Conservation (phyloP, 2,797 vertebrate genomes). For the Cynodonichthys magdalenae region DNA sequence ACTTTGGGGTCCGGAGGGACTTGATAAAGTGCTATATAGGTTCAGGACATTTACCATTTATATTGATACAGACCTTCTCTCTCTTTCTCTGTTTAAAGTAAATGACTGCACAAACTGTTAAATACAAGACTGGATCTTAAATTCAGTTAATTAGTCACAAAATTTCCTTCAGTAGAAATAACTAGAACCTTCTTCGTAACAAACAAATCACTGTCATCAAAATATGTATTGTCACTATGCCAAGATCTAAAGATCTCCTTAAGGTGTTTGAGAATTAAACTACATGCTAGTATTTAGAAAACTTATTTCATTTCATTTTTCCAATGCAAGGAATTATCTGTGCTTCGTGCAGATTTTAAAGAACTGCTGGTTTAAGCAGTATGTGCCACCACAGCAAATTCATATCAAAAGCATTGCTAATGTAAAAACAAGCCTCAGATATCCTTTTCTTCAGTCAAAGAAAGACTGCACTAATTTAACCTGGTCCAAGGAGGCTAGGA, state of each 20-base stretch:
- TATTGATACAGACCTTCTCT: no score
- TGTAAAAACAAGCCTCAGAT: neutral
- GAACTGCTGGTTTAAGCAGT: neutral
- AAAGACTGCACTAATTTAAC: neutral
- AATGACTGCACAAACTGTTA: no score
- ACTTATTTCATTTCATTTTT: neutral
- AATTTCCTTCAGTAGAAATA: neutral
- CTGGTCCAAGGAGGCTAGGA: neutral
- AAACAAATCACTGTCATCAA: neutral
- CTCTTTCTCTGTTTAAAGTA: no score
- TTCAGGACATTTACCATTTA: no score
- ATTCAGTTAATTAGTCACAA: neutral
- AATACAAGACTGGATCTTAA: no score
- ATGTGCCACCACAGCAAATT: neutral
- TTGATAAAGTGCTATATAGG: no score
- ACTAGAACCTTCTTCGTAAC: neutral
- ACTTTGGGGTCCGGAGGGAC: no score
- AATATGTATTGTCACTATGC: conserved; percentile 1
- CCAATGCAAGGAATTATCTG: neutral
- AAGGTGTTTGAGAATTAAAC: neutral
- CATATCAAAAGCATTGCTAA: neutral
- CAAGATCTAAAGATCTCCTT: neutral
- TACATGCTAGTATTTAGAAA: neutral
- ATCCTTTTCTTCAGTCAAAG: neutral
- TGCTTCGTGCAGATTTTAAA: neutral